Evolutionary conservation across 64 coral and sea anemone species (phyloP).

Genomic region (Orbicella faveolata): DNA sequence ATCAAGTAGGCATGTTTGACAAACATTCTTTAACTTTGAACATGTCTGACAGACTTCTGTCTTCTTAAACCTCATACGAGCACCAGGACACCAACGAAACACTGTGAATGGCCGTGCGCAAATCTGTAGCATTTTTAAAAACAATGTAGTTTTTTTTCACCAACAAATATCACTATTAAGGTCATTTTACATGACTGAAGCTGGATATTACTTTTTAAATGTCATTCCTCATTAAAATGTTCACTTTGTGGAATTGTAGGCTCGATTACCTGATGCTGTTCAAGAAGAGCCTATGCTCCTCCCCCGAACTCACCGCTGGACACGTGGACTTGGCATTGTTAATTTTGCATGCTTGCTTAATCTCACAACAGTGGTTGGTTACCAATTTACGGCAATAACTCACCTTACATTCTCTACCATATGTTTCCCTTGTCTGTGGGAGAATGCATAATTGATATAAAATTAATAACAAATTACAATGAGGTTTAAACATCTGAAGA

Average conservation of each 20-base stretch:
- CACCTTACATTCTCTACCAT: slow-evolving; percentile 98
- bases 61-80: slow-evolving; percentile 99
- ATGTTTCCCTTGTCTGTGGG: slow-evolving; percentile 89
- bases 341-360: no score
- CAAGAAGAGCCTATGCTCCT: no score
- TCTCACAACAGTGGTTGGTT: no score
- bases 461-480: not conserved
- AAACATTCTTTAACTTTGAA: slow-evolving; percentile 97
- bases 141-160: not conserved
- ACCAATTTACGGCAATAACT: not conserved
- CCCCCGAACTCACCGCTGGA: no score
- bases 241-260: no score
- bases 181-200: not conserved
- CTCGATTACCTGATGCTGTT: no score
- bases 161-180: not conserved
- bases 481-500: not conserved
- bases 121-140: slow-evolving; percentile 53
- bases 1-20: slow-evolving; percentile 96
- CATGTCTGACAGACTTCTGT: slow-evolving; percentile 99
- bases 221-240: no score
- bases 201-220: not conserved
- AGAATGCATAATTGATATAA: not conserved
- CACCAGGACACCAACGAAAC: slow-evolving; percentile 98
- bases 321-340: no score
- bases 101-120: slow-evolving; percentile 97